These are phyloP conservation scores for Cryptomyrus ogoouensis DNA, from an alignment of 2,113 vertebrate genomes.

Conservation along the genomic window DNA sequence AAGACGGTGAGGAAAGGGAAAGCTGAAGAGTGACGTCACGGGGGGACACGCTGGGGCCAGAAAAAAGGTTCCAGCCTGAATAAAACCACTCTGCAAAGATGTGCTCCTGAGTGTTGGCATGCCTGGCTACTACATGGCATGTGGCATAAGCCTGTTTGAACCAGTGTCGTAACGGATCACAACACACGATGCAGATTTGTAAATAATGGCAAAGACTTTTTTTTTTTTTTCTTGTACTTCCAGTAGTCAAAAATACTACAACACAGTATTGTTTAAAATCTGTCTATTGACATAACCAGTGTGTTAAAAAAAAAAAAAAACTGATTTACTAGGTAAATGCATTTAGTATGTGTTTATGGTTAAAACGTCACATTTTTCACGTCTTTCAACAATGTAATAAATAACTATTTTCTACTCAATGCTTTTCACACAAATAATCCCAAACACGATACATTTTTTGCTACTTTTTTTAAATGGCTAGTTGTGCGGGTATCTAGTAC, in stretches of 20 bases:
- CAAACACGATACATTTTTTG: not conserved
- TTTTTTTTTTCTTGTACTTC: not conserved
- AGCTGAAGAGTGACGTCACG: slow-evolving; percentile 47
- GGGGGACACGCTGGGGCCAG: not conserved
- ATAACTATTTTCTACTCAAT: slow-evolving; percentile 33
- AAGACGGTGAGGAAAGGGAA: slow-evolving; percentile 26
- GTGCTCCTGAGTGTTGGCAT: not conserved
- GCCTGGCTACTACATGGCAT: slow-evolving; percentile 23
- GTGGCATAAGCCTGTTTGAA: slow-evolving; percentile 7
- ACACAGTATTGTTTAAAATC: not conserved
- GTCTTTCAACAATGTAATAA: slow-evolving; percentile 41
- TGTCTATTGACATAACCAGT: not conserved
- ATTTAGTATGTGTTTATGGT: slow-evolving; percentile 12
- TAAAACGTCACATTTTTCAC: slow-evolving; percentile 19
- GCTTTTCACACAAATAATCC: slow-evolving; percentile 9
- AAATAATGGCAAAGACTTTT: not conserved
- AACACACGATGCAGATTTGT: not conserved
- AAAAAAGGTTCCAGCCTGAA: slow-evolving; percentile 21
- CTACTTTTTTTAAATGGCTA: not conserved
- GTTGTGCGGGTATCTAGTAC: not conserved
- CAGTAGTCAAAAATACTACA: not conserved
- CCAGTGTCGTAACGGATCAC: not conserved
- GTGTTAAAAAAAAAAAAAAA: not conserved
- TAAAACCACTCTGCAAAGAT: slow-evolving; percentile 21
- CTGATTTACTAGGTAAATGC: not conserved